phyloP scores from a whole-genome alignment of 2,888 invertebrate genomes.

The Cenopis cana region DNA sequence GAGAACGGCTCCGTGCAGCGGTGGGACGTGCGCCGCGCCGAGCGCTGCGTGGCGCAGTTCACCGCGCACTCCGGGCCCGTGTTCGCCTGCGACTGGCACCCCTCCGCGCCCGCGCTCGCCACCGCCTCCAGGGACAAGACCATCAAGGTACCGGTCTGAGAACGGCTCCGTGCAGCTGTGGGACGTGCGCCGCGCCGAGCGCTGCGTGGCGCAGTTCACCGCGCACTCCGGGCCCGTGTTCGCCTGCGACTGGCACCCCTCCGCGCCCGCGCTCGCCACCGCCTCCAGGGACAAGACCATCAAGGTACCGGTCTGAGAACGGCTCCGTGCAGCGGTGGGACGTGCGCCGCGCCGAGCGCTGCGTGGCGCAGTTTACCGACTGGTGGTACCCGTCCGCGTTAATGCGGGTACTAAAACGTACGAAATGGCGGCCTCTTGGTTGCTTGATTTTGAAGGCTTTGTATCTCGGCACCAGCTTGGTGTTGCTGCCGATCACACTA shows the following conservation, averaged over 20 bases:
- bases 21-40: slow-evolving; percentile 94
- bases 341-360: too few species aligned
- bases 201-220: slow-evolving; percentile 94
- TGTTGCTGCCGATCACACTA: too few species aligned
- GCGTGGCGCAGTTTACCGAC: too few species aligned
- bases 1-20: slow-evolving; percentile 98
- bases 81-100: slow-evolving; percentile 99
- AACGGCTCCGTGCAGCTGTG: slow-evolving; percentile 97
- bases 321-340: too few species aligned
- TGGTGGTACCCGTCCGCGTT: too few species aligned
- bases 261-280: slow-evolving; percentile 95
- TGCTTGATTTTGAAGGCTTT: too few species aligned
- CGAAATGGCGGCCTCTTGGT: too few species aligned
- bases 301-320: too few species aligned
- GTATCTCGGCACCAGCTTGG: too few species aligned
- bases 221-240: slow-evolving; percentile 98
- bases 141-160: too few species aligned
- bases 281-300: slow-evolving; percentile 95
- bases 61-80: slow-evolving; percentile 98
- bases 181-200: slow-evolving; percentile 94
- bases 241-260: slow-evolving; percentile 99
- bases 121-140: slow-evolving; percentile 98
- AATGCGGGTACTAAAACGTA: too few species aligned
- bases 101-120: slow-evolving; percentile 94
- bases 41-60: slow-evolving; percentile 94